phyloP scores from a whole-genome alignment of 1,140 invertebrate species.

The Wasmannia auropunctata region DNA sequence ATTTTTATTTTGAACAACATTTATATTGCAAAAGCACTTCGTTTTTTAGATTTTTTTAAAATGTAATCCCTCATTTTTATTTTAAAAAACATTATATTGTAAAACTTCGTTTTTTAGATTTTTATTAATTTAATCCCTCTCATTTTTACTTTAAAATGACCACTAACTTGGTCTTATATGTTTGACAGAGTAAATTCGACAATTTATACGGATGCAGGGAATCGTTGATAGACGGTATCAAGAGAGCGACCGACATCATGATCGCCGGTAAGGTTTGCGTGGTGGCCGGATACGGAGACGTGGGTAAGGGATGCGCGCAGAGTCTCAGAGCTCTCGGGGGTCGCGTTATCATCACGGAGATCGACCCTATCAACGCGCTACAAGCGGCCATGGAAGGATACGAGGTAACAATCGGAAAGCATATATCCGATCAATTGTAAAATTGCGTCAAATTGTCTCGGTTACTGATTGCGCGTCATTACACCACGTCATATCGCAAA shows the following conservation, averaged over 20 bases:
- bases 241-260: slow-evolving; percentile 99
- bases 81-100: too few species aligned
- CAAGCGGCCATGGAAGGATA: slow-evolving; percentile 99
- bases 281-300: slow-evolving; percentile 99
- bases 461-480: neutral
- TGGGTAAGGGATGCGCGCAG: slow-evolving; percentile 99
- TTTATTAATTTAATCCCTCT: too few species aligned
- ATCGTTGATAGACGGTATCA: slow-evolving; percentile 99
- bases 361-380: slow-evolving; percentile 99
- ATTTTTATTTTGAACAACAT: too few species aligned
- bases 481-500: neutral
- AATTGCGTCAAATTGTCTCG: neutral
- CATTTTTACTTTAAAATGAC: too few species aligned
- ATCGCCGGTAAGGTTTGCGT: slow-evolving; percentile 99
- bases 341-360: slow-evolving; percentile 98
- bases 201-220: slow-evolving; percentile 99
- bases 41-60: too few species aligned
- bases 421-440: neutral
- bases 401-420: slow-evolving; percentile 86
- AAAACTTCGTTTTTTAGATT: too few species aligned
- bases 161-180: slow-evolving; percentile 19
- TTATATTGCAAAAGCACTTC: too few species aligned
- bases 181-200: slow-evolving; percentile 98
- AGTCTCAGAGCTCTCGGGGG: slow-evolving; percentile 97
- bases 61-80: too few species aligned